Evolutionary conservation across 1,140 invertebrate species (phyloP).

Genomic region (Atopsyche davidsoni): DNA sequence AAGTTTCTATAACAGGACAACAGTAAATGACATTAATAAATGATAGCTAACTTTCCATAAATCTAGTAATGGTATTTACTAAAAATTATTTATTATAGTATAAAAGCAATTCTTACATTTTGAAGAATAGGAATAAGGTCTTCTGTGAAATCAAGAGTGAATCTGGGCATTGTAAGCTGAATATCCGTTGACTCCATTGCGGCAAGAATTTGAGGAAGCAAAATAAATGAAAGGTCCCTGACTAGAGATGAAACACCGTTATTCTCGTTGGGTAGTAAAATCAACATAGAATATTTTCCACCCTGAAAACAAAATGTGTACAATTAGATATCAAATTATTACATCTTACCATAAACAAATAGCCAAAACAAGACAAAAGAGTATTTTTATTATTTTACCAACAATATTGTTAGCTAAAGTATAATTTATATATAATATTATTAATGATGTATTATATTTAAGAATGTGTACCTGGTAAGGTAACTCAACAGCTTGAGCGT

Average conservation of each 20-base stretch:
- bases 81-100: too few relatives aligned
- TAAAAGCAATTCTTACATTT: constrained; percentile 45
- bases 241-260: constrained; percentile 45
- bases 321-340: constrained; percentile 1
- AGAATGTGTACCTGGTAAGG: constrained; percentile 55
- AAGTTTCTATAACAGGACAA: neutral
- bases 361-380: too few relatives aligned
- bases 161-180: constrained; percentile 56
- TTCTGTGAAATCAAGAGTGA: constrained; percentile 54
- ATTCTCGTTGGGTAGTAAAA: constrained; percentile 55
- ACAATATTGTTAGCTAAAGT: too few relatives aligned
- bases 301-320: constrained; percentile 47
- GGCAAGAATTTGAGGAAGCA: constrained; percentile 45
- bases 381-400: too few relatives aligned
- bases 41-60: too few relatives aligned
- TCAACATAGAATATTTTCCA: constrained; percentile 58
- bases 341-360: too few relatives aligned
- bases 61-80: too few relatives aligned
- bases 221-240: constrained; percentile 51
- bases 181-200: constrained; percentile 49
- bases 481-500: constrained; percentile 58
- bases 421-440: too few relatives aligned
- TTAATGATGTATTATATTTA: neutral
- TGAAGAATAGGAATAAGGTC: constrained; percentile 51
- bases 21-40: neutral